These are phyloP conservation scores for Danio tinwini DNA, from an alignment of 2,797 vertebrate species.

Conservation along the genomic window DNA sequence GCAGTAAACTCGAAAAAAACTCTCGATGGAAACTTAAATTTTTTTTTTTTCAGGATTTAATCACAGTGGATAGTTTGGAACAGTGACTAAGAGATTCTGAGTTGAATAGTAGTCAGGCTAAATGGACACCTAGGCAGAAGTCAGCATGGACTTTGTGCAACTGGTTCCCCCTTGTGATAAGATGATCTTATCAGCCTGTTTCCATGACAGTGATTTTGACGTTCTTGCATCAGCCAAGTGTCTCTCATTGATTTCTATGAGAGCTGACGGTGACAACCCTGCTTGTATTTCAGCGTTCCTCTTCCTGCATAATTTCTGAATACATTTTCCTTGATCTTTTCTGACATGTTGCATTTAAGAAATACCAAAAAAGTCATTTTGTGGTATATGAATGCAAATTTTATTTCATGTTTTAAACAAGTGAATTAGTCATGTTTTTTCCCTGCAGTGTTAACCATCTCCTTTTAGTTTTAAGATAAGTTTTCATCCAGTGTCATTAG, in stretches of 20 bases:
- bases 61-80: not conserved
- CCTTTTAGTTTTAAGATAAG: slow-evolving; percentile 9
- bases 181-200: slow-evolving; percentile 47
- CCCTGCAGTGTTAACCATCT: not conserved
- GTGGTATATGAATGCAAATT: not conserved
- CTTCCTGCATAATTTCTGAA: not conserved
- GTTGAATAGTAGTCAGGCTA: not conserved
- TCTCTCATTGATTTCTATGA: not conserved
- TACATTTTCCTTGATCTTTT: not conserved
- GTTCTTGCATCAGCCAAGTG: slow-evolving; percentile 40
- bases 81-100: not conserved
- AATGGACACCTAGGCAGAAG: not conserved
- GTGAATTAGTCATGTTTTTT: not conserved
- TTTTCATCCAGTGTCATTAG: not conserved
- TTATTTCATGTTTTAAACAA: not conserved
- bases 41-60: not conserved
- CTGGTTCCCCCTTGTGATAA: slow-evolving; percentile 37
- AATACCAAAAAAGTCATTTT: not conserved
- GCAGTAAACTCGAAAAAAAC: not conserved
- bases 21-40: not conserved
- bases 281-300: not conserved
- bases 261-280: not conserved
- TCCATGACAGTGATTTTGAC: slow-evolving; percentile 51
- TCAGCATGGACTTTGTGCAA: slow-evolving; percentile 17
- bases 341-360: not conserved